Evolutionary conservation across 2,113 vertebrate species (phyloP).

Genomic region (Corapipo altera): DNA sequence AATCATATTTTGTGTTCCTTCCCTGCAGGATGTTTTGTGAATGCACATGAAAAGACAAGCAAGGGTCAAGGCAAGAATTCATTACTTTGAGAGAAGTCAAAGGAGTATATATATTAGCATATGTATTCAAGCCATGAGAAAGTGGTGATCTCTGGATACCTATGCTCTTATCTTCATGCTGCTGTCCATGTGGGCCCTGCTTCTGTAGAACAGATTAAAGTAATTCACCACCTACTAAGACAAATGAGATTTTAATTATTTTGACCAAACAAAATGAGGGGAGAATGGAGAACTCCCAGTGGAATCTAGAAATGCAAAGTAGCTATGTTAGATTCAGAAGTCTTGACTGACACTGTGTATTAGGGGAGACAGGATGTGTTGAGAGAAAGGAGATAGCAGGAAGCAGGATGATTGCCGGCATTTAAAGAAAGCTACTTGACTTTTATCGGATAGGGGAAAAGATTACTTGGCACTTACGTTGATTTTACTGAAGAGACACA

Average conservation of each 20-base stretch:
- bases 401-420: conserved; percentile 41
- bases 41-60: not conserved
- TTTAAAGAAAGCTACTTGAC: conserved; percentile 60
- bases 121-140: not conserved
- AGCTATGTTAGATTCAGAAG: not conserved
- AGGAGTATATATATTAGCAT: not conserved
- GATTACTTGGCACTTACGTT: conserved; percentile 39
- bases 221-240: not conserved
- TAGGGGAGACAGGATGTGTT: not conserved
- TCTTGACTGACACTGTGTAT: not conserved
- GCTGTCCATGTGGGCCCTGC: not conserved
- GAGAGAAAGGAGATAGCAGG: conserved; percentile 4
- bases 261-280: not conserved
- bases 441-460: conserved; percentile 40
- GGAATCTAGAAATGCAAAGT: not conserved
- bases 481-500: conserved; percentile 56
- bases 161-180: not conserved
- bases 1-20: not conserved
- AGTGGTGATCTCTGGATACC: not conserved
- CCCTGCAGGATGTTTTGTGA: not conserved
- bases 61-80: not conserved
- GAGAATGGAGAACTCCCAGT: not conserved
- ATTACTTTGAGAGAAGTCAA: not conserved
- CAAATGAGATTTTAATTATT: not conserved
- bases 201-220: not conserved